phyloP scores from a whole-genome alignment of 2,797 vertebrate genomes.

The Schizopygopsis malacanthus region DNA sequence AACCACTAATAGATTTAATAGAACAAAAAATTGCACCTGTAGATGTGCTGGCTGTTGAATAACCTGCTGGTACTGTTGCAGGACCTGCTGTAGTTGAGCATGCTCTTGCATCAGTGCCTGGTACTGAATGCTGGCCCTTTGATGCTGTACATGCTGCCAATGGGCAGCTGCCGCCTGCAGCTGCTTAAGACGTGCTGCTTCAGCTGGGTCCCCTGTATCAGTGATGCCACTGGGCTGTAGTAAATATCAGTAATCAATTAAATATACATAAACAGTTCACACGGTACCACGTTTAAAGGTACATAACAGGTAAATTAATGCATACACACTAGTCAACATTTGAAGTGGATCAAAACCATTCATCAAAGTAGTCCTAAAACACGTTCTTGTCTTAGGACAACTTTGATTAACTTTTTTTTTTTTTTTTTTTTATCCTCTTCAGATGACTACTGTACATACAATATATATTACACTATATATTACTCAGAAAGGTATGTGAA shows the following conservation, averaged over 20 bases:
- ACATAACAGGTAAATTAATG: not conserved
- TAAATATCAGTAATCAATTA: not conserved
- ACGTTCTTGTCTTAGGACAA: not conserved
- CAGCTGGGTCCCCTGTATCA: slow-evolving; percentile 85
- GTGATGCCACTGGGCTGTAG: slow-evolving; percentile 67
- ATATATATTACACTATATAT: not conserved
- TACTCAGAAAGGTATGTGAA: not conserved
- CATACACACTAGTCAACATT: not conserved
- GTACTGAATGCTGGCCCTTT: slow-evolving; percentile 92
- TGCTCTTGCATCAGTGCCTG: slow-evolving; percentile 98
- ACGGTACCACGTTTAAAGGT: not conserved
- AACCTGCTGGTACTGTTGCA: slow-evolving; percentile 92
- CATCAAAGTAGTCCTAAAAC: not conserved
- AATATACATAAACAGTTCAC: slow-evolving; percentile 19
- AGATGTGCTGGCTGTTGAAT: slow-evolving; percentile 89
- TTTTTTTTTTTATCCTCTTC: not conserved
- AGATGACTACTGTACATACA: not conserved
- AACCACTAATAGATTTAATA: not conserved
- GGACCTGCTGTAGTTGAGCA: slow-evolving; percentile 89
- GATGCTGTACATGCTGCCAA: slow-evolving; percentile 97
- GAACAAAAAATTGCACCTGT: slow-evolving; percentile 74
- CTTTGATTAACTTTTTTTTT: not conserved
- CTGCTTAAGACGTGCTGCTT: slow-evolving; percentile 90
- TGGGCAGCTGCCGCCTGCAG: slow-evolving; percentile 94
- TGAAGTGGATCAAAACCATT: not conserved